Evolutionary conservation across 2,113 vertebrate genomes (phyloP).

Genomic region (Regulus satrapa): DNA sequence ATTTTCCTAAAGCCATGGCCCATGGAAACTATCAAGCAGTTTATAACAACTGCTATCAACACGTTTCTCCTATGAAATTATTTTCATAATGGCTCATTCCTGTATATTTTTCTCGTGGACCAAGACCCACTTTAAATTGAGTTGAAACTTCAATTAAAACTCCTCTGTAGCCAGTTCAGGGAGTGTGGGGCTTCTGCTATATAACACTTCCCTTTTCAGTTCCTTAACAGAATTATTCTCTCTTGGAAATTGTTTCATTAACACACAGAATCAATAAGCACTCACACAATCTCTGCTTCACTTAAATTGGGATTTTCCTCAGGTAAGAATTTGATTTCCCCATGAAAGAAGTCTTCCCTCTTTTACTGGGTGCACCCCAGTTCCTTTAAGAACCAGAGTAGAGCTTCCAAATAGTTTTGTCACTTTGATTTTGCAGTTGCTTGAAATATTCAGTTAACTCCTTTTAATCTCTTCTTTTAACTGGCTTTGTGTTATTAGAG

Average conservation of each 20-base stretch:
- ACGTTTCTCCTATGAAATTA: not conserved
- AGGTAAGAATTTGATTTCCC: not conserved
- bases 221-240: not conserved
- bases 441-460: not conserved
- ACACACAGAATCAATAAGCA: not conserved
- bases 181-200: not conserved
- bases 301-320: not conserved
- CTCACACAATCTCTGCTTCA: not conserved
- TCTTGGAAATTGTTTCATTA: not conserved
- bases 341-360: not conserved
- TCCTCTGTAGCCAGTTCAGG: not conserved
- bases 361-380: not conserved
- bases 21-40: not conserved
- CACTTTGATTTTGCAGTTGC: not conserved
- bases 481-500: not conserved
- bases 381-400: not conserved
- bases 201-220: not conserved
- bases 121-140: not conserved
- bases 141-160: not conserved
- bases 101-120: not conserved
- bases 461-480: slow-evolving; percentile 1
- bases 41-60: not conserved
- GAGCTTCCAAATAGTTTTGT: not conserved
- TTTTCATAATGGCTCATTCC: not conserved
- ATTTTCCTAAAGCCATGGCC: not conserved